Evolutionary conservation across 2,888 invertebrate genomes (phyloP).

Genomic region (Drosophila ustulata): DNA sequence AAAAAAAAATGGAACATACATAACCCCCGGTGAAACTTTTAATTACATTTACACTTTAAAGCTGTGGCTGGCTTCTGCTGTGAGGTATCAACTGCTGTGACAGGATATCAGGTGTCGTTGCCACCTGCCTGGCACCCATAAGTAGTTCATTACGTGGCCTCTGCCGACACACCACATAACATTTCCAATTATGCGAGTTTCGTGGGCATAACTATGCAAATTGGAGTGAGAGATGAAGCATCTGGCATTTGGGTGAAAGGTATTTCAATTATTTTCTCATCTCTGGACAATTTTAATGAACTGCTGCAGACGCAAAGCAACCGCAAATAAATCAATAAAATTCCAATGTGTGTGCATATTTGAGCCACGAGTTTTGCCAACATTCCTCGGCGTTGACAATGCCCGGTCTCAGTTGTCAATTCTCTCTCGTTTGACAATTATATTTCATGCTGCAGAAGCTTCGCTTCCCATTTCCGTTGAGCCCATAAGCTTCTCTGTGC

Average conservation of each 20-base stretch:
- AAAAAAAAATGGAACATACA: background rate
- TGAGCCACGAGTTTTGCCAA: conserved; percentile 26
- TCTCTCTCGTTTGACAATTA: conserved; percentile 37
- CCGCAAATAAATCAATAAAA: conserved; percentile 70
- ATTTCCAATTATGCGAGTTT: conserved; percentile 23
- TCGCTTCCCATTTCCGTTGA: conserved; percentile 16
- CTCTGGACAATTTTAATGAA: conserved; percentile 54
- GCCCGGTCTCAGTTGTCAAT: background rate
- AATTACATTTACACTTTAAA: conserved; percentile 74
- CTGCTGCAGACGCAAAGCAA: conserved; percentile 34
- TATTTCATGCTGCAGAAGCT: conserved; percentile 33
- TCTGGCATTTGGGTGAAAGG: conserved; percentile 21
- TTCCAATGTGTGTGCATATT: conserved; percentile 67
- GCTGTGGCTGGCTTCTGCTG: conserved; percentile 19
- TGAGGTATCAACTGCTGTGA: conserved; percentile 21
- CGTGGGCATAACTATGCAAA: conserved; percentile 33
- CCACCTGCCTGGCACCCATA: conserved; percentile 11
- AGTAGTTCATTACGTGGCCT: conserved; percentile 15
- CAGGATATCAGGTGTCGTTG: conserved; percentile 24
- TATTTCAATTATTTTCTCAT: conserved; percentile 67
- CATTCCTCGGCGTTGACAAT: conserved; percentile 29
- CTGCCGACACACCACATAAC: conserved; percentile 10
- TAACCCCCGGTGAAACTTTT: conserved; percentile 56
- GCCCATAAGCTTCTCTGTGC: conserved; percentile 61
- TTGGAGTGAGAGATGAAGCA: conserved; percentile 10